Base-by-base conservation (phyloP, 2,113 vertebrate genomes). In the Rutilus rutilus region DNA sequence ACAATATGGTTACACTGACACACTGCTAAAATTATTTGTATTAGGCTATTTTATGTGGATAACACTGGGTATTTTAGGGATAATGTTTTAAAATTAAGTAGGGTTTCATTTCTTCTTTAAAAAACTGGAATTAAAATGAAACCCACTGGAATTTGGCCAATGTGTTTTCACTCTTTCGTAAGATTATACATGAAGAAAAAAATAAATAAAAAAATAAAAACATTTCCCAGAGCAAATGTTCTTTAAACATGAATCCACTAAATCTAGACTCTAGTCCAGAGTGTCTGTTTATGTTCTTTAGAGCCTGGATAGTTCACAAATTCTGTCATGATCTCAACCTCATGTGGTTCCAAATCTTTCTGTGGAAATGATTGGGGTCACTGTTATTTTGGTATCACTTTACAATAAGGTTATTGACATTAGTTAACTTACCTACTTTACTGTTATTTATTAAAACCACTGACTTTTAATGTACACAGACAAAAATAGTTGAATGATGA, bases 221-320 rank as follows among this genome's bases (percentile, higher is more conserved):
- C 30, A 17, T 27, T 36, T 45, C 59, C 21, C 47, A 82, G 39
- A 76, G n/a, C 36, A 75, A 85, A 87, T 73, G 75, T 15, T 57
- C 23, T 85, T 73, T 85, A 75, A 64, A 33, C 83, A 67, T 2
- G 65, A 88, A 82, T 82, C 59, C 69, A 67, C 78, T 69, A 74
- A 82, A 82, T 50, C 64, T 65, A 17, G 19, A 19, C 30, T n/a
- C n/a, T 17, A 21, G 17, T 84, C 36, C n/a, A 8, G 21, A 42
- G 36, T 69, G 17, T 81, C 14, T 75, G 25, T 42, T 17, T 85
- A 11, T 62, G 36, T 74, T 42, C 33, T 42, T 60, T 71, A n/a
- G 10, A 27, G 25, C 52, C 71, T 30, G 11, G 10, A 73, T 36
- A 69, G 30, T 67, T 67, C 15, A 42, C 69, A n/a, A 12, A 6